phyloP scores from a whole-genome alignment of 2,888 invertebrate species.

The Mimachlamys varia region DNA sequence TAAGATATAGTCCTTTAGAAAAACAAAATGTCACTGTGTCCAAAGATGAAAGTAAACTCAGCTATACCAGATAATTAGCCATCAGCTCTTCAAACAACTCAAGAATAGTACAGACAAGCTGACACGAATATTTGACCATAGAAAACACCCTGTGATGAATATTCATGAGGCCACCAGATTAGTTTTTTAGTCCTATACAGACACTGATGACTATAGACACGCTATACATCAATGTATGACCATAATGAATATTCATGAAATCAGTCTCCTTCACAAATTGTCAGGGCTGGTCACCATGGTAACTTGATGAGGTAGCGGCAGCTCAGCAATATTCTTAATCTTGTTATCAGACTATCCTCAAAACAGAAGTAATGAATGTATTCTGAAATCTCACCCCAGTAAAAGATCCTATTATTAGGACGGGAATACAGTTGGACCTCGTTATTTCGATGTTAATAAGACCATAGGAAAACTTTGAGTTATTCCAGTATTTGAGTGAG shows the following conservation, averaged over 20 bases:
- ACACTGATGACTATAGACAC: not conserved
- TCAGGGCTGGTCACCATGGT: not conserved
- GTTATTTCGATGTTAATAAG: too few species aligned
- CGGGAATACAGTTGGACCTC: too few species aligned
- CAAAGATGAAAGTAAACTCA: too few species aligned
- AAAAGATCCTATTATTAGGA: too few species aligned
- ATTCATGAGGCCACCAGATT: not conserved
- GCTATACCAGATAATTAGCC: not conserved
- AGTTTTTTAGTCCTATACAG: not conserved
- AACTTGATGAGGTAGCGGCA: not conserved
- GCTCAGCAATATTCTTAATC: not conserved
- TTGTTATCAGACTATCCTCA: too few species aligned
- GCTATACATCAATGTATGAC: not conserved
- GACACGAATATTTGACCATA: not conserved
- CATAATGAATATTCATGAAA: not conserved
- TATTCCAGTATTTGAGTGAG: too few species aligned
- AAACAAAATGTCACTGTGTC: too few species aligned
- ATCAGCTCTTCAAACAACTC: not conserved
- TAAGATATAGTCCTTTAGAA: too few species aligned
- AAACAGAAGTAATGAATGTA: too few species aligned
- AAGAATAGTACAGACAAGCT: not conserved
- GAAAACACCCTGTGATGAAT: not conserved
- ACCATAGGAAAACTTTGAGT: too few species aligned
- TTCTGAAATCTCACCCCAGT: too few species aligned
- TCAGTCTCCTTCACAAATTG: not conserved